Base-by-base conservation (phyloP, 2,797 vertebrate species). In the Lepilemur septentrionalis region DNA sequence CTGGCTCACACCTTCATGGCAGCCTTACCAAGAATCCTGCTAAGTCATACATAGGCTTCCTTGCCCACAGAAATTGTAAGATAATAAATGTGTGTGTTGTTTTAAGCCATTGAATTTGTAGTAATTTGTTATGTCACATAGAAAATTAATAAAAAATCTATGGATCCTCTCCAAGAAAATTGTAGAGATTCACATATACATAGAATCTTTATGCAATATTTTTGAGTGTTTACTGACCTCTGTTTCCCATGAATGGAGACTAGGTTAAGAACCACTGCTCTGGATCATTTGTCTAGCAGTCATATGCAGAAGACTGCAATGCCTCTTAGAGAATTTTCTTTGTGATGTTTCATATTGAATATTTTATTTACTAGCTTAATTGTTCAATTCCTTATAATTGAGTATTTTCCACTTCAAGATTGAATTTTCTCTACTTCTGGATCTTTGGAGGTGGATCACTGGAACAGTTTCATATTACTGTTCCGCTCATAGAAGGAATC, bases 401-500 rank as follows among this genome's bases (percentile, higher is more conserved):
- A 91, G 13, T 43, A 80, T 78, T 89, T 50, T 84, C 4, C 28
- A 80, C 35, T 84, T 85, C 32, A 67, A 23, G 35, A 55, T 5
- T 55, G 9, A 76, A 61, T 76, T 90, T 84, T 90, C 35, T 80
- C 38, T 91, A 35, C 28, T 89, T 86, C 25, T 52, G 10, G 22
- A 70, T 46, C 79, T 96, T 67, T 81, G 43, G 57, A 93, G 11
- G 41, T 85, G 10, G 28, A 35, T 75, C n/a, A 30, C 28, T 70
- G 84, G 18, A 96, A 67, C 18, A 59, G 55, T 80, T 28, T 98
- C 28, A 63, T 2, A 28, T 89, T 92, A 67, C 89, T 84, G 50
- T 92, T 57, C 32, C 43, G 81, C 57, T 67, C 84, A 75, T 69
- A 85, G 85, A 97, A 96, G 46, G 32, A 95, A 79, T 61, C 18